Evolutionary conservation across 2,888 invertebrate genomes (phyloP), one percentile per base, ranked within the genome.

Genomic region (Trichopoda pennipes): DNA sequence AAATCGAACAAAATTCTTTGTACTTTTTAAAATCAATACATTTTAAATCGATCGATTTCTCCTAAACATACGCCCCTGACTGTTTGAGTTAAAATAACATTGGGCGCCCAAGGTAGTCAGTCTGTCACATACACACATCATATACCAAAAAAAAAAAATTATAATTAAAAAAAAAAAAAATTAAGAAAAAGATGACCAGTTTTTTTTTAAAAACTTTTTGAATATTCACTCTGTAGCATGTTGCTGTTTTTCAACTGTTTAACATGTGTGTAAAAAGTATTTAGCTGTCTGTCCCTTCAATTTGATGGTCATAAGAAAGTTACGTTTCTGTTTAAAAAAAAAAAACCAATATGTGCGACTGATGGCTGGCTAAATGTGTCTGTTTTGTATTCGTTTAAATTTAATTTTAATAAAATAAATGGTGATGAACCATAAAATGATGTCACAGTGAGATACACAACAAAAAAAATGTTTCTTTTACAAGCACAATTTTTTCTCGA

Each of bases 371-470:
- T 63, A 7, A 28, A 58, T 58, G 69, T 49, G 68, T 77, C 66
- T 56, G 61, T 23, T 68, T 49, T 58, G 28, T 28, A 60, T 68
- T 68, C 23, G 51, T 64, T 64, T 56, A 9, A 49, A 53, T 47
- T 68, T 73, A 53, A 35, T 66, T 60, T 72, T 51, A 6, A 38
- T 12, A 38, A 35, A 38, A 73, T 60, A 80, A 74, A 77, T 86
- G 85, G 75, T 88, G 87, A 90, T 88, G 88, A 89, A 85, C 85
- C 88, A 86, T 88, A 87, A 88, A 90, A 89, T 87, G 87, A 89
- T 89, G 87, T 89, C 88, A 88, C 88, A 82, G 75, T 79, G 73
- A 79, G 82, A 75, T 61, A 78, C 58, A 73, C n/a, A n/a, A n/a
- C n/a, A 69, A 63, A n/a, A 60, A 32, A 56, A n/a, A 9, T 32